These are phyloP conservation scores for Protosalanx chinensis DNA, from an alignment of 2,797 vertebrate species.

Conservation along the genomic window DNA sequence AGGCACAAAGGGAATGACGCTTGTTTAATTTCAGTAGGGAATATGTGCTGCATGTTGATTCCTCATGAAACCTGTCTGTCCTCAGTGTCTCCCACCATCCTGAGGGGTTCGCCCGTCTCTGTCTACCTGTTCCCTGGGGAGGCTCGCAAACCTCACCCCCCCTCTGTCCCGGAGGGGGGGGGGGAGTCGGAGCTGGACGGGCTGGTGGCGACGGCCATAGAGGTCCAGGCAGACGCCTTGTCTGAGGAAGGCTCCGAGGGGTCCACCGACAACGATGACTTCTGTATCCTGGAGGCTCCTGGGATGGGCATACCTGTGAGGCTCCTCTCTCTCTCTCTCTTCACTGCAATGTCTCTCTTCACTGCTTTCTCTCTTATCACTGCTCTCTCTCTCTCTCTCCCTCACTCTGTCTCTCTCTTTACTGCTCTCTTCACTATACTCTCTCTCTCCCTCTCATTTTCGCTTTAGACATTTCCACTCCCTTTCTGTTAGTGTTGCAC, in stretches of 20 bases:
- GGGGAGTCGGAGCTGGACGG: slow-evolving; percentile 64
- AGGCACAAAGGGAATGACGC: neutral
- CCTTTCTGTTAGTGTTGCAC: neutral
- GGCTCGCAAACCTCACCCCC: slow-evolving; percentile 54
- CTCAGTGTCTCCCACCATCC: slow-evolving; percentile 65
- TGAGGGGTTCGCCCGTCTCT: slow-evolving; percentile 79
- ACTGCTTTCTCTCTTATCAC: no score
- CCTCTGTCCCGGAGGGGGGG: slow-evolving; percentile 41
- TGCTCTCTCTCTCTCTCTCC: no score
- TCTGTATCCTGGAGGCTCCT: slow-evolving; percentile 90
- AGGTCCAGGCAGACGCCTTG: slow-evolving; percentile 69
- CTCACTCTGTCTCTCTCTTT: no score
- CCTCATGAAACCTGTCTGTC: slow-evolving; percentile 1
- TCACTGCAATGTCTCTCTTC: no score
- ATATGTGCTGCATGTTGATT: no score
- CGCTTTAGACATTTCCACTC: no score
- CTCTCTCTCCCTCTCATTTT: no score
- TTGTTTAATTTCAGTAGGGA: no score
- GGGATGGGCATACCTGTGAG: slow-evolving; percentile 89
- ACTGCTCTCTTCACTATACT: no score
- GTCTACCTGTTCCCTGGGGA: slow-evolving; percentile 91
- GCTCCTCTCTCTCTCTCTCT: neutral
- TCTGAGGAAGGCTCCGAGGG: slow-evolving; percentile 75
- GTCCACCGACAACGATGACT: slow-evolving; percentile 87
- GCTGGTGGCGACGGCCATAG: slow-evolving; percentile 61